Evolutionary conservation across 1,140 invertebrate species (phyloP), one percentile per base, ranked within the genome.

Genomic region (Ceratina japonica): DNA sequence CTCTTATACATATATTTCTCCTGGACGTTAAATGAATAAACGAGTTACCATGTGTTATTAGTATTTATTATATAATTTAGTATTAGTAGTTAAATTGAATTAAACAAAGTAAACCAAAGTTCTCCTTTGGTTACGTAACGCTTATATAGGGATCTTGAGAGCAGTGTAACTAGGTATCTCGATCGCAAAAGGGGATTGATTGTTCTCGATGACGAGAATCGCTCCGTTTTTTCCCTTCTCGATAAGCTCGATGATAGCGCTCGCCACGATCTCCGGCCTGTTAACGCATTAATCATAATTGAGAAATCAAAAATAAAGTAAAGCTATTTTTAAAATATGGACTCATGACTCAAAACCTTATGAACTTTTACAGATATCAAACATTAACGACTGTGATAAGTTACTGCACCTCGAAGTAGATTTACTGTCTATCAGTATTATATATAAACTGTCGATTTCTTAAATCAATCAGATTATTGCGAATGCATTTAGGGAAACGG

Each of bases 191-290:
- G 90, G 84, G n/a, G 91, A 89, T 83, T 92, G 58, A 15, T 89
- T 90, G 51, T 91, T 91, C 85, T 93, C 93, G 27, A 84, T 88
- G 20, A 93, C 91, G 88, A 92, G 92, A 4, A 92, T 86, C 18
- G 89, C 90, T 0, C 93, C 93, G 71, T 91, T 92, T 31, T 85
- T 79, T 15, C 91, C 93, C 37, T 91, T 86, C 24, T 89, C 87
- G 61, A 93, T 92, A 18, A 93, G 72, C n/a, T 90, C 88, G 0
- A 93, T 88, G 84, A 93, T 89, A 5, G 91, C 92, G 27, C 85
- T 83, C 2, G 92, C 92, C 0, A 93, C 91, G 44, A 89, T 70
- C 10, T 88, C 88, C 2, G 91, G 83, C n/a, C 93, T 93, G 75
- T 74, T 56, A 59, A 74, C 59, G 76, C 24, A 16, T 52, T 31